Evolutionary conservation across 1,140 invertebrate species (phyloP), one percentile per base, ranked within the genome.

Genomic region (Penaeus vannamei): DNA sequence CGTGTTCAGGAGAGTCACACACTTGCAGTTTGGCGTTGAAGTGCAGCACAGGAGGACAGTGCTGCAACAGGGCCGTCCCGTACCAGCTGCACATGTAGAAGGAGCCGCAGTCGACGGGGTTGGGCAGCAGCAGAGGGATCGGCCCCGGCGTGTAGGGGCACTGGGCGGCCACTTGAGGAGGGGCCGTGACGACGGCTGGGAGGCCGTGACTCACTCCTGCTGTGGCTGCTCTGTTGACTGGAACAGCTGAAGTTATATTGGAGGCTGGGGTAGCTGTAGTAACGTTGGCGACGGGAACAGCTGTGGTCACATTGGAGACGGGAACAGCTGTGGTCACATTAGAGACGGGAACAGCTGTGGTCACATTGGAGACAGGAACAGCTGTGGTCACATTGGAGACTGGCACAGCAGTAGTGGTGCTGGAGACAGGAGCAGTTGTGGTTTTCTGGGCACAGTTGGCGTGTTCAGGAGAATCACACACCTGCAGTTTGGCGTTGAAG

Each of bases 81-180:
- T 42, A 42, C 80, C 80, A 83, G 53, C 53, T 83, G n/a, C 80
- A 83, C 80, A 83, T 83, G 80, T 83, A 83, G 80, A 60, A 83
- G 46, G 80, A 83, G 46, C 46, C 46, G 32, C 80, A 83, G 53
- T 83, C 80, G n/a, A 23, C 17, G 17, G 80, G 80, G 80, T 83
- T 83, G 59, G 80, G 80, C 53, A 83, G 80, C 46, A 83, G 80
- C 17, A 83, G 53, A n/a, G 80, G 80, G 53, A 46, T 10, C 23
- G 59, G 53, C 20, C 80, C 53, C 8, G 80, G 80, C 53, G 80
- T 53, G 19, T 8, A 26, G 19, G 80, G 80, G n/a, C 80, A 83
- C 36, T 53, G 53, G 46, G 80, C 12, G 7, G 59, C 10, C 36
- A 83, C 53, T 14, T 83, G 53, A 60, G 80, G 80, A 19, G 46